Evolutionary conservation across 2,888 invertebrate genomes (phyloP), one percentile per base, ranked within the genome.

Genomic region (Phengaris arion): DNA sequence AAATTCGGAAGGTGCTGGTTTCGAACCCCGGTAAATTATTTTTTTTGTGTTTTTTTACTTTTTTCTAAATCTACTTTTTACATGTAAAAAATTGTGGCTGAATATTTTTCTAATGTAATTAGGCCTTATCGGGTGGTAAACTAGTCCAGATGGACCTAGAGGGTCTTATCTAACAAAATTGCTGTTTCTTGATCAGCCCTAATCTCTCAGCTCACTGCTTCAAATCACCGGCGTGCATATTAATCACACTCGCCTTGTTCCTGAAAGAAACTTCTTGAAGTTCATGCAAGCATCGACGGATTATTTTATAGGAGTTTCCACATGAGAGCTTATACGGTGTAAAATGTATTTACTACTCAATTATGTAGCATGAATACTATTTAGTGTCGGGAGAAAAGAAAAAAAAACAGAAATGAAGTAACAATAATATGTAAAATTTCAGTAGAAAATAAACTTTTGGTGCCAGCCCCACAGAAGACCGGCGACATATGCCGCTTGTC

Each of bases 141-240:
- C 22, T 52, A 52, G 35, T 22, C 0, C 1, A 3, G 4, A 3
- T 12, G 48, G 9, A 12, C 22, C 10, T 51, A 22, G 9, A 8
- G 46, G 12, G 46, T 45, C 3, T n/a, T 74, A 35, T 74, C 7
- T 59, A 55, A 75, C 55, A 75, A 75, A 75, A 54, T 68, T 45
- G 68, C 74, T 69, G 69, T 69, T 54, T 15, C 75, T 55, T 69
- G 46, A 75, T 68, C 75, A 55, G 15, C 75, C 35, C 57, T 69
- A 46, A 55, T 68, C 48, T 75, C 55, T 75, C 75, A 55, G 75
- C 55, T 75, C 75, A 68, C 55, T 75, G 75, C 69, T n/a, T 75
- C 52, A 46, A 52, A 69, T 68, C 55, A 54, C 55, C 68, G n/a
- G 68, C 52, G 46, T 68, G 68, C 46, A 68, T 74, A 74, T 69